Conservation (phyloP, 2,113 vertebrate genomes). For the Bothrops jararaca region DNA sequence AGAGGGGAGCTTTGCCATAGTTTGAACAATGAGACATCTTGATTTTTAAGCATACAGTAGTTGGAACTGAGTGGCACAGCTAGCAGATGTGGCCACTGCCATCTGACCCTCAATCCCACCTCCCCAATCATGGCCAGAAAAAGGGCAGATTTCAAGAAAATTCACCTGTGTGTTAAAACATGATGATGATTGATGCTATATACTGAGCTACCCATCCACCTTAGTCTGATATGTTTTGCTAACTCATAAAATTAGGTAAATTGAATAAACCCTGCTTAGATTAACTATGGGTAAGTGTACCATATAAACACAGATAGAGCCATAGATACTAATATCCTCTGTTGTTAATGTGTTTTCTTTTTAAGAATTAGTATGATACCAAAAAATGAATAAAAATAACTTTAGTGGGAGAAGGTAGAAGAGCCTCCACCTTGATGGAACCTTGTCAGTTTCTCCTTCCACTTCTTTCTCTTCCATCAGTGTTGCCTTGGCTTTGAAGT, state of each 20-base stretch:
- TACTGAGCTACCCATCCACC: not conserved
- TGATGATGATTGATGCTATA: not conserved
- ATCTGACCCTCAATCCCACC: slow-evolving; percentile 65
- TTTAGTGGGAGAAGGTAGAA: not conserved
- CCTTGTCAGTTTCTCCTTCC: not conserved
- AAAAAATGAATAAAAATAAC: not conserved
- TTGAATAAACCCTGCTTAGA: too few relatives aligned
- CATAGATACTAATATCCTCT: too few relatives aligned
- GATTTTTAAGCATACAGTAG: slow-evolving; percentile 85
- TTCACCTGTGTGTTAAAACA: not conserved
- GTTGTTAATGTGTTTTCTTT: too few relatives aligned
- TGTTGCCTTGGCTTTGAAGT: not conserved
- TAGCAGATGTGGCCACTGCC: slow-evolving; percentile 85
- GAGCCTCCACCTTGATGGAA: not conserved
- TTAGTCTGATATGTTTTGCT: too few relatives aligned
- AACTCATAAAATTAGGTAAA: too few relatives aligned
- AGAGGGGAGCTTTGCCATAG: slow-evolving; percentile 32
- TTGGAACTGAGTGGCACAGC: slow-evolving; percentile 79
- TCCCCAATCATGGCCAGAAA: slow-evolving; percentile 2
- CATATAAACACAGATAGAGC: too few relatives aligned
- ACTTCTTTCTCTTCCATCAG: not conserved
- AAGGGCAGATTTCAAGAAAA: slow-evolving; percentile 14
- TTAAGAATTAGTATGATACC: too few relatives aligned
- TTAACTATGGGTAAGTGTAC: too few relatives aligned
- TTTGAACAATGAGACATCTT: slow-evolving; percentile 83